These are phyloP conservation scores for Palloptera scutellata DNA, from an alignment of 2,888 invertebrate genomes.

Conservation along the genomic window DNA sequence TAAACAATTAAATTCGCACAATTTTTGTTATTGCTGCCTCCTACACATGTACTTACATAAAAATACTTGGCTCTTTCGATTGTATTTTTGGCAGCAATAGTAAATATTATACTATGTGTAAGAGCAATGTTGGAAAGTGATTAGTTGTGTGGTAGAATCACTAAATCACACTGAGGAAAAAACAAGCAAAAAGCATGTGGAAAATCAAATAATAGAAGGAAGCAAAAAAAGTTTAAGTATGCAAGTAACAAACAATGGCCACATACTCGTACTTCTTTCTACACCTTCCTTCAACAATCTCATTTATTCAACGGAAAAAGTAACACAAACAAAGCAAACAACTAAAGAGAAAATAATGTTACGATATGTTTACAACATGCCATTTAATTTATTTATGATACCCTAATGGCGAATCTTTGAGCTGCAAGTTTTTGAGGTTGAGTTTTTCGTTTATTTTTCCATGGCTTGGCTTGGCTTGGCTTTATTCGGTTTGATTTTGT, in stretches of 20 bases:
- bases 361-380: slow-evolving; percentile 33
- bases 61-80: too few species aligned
- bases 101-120: too few species aligned
- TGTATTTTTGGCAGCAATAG: too few species aligned
- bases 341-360: slow-evolving; percentile 17
- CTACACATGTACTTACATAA: too few species aligned
- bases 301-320: not conserved
- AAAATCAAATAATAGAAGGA: not conserved
- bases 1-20: not conserved
- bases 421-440: too few species aligned
- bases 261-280: not conserved
- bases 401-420: slow-evolving; percentile 28
- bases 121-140: too few species aligned
- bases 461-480: too few species aligned
- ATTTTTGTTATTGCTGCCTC: too few species aligned
- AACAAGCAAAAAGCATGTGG: too few species aligned
- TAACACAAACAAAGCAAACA: not conserved
- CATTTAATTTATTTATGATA: slow-evolving; percentile 39
- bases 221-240: not conserved
- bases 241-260: not conserved
- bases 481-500: not conserved
- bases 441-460: too few species aligned
- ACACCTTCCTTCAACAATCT: not conserved
- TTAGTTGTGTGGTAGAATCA: too few species aligned
- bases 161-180: too few species aligned